phyloP scores from a whole-genome alignment of 2,797 vertebrate genomes.

The Macropus fuliginosus region DNA sequence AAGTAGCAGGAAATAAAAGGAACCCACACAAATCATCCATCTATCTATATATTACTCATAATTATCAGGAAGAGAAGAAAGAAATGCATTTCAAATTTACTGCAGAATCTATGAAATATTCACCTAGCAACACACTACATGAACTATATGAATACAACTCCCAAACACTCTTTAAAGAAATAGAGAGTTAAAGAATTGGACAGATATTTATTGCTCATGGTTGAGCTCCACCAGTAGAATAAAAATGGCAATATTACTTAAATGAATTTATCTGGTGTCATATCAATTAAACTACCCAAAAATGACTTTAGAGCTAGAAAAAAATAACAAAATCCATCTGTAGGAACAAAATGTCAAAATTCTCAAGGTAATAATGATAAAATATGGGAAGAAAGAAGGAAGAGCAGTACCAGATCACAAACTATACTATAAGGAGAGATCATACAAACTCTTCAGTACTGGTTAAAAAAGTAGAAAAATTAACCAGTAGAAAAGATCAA shows the following conservation, averaged over 20 bases:
- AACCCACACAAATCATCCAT: not conserved
- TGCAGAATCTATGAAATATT: not conserved
- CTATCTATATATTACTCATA: not conserved
- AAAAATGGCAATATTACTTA: not conserved
- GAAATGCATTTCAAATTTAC: not conserved
- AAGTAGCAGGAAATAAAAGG: not conserved
- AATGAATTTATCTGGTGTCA: not conserved
- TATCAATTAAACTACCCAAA: not conserved
- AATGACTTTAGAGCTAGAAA: not conserved
- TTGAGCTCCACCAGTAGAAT: not conserved
- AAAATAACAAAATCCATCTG: not conserved
- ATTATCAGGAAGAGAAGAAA: not conserved
- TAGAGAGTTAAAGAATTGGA: not conserved
- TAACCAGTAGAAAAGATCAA: not conserved
- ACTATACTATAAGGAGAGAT: not conserved
- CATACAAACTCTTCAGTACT: not conserved
- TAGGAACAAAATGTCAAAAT: not conserved
- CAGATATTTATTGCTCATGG: not conserved
- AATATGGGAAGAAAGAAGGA: not conserved
- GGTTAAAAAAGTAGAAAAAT: not conserved
- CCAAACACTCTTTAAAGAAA: not conserved
- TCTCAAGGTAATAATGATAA: not conserved
- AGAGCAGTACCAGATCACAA: not conserved
- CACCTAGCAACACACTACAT: not conserved
- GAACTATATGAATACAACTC: not conserved